Conservation (phyloP, 2,113 vertebrate genomes). For the Siphamia tubifer region DNA sequence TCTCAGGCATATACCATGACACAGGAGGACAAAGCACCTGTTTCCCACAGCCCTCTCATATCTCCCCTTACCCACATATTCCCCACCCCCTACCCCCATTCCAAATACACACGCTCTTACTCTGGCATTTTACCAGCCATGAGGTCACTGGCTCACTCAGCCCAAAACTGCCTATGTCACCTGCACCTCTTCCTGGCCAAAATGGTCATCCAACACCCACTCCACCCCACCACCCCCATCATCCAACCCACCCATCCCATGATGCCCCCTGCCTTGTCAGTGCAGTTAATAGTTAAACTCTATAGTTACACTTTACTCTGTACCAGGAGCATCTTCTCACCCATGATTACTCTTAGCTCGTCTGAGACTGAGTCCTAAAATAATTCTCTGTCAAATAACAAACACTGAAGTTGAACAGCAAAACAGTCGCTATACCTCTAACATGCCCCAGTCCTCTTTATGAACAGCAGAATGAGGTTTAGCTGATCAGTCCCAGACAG, state of each 20-base stretch:
- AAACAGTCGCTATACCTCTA: background rate
- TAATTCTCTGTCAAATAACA: background rate
- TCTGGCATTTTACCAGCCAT: slow-evolving; percentile 56
- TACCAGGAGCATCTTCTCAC: slow-evolving; percentile 9
- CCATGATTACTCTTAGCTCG: slow-evolving; percentile 4
- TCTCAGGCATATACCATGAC: slow-evolving; percentile 67
- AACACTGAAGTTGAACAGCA: background rate
- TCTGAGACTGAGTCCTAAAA: background rate
- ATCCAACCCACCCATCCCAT: background rate
- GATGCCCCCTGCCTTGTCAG: background rate
- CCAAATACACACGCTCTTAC: slow-evolving; percentile 22
- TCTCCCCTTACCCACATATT: slow-evolving; percentile 11
- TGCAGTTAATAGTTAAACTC: background rate
- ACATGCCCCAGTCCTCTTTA: slow-evolving; percentile 1
- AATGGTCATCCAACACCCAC: slow-evolving; percentile 36
- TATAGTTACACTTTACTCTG: slow-evolving; percentile 27
- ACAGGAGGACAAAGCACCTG: slow-evolving; percentile 76
- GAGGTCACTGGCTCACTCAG: slow-evolving; percentile 57
- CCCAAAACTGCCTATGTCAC: slow-evolving; percentile 52
- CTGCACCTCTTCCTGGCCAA: slow-evolving; percentile 19
- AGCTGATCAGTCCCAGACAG: slow-evolving; percentile 30
- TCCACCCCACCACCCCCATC: background rate
- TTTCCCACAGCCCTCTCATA: slow-evolving; percentile 43
- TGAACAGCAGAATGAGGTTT: slow-evolving; percentile 5
- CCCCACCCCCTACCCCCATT: background rate